Evolutionary conservation across 2,113 vertebrate species (phyloP).

Genomic region (Caranx melampygus): DNA sequence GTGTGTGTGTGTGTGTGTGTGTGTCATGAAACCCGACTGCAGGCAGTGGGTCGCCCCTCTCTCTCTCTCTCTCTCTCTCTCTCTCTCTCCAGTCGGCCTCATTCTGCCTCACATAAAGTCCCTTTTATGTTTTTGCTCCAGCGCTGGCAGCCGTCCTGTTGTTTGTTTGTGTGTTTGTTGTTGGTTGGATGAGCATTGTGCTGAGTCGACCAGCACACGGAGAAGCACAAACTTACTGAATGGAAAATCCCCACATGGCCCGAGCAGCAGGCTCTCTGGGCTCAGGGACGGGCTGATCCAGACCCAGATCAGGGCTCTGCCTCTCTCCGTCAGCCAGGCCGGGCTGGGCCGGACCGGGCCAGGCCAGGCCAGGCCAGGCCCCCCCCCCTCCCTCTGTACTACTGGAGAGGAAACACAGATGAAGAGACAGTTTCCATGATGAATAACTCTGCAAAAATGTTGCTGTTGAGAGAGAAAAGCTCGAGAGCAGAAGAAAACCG

Average conservation of each 20-base stretch:
- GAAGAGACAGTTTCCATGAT: slow-evolving; percentile 38
- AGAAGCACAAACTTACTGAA: slow-evolving; percentile 41
- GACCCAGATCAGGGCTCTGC: slow-evolving; percentile 44
- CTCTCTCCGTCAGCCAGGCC: slow-evolving; percentile 44
- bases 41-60: background rate
- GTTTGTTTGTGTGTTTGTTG: slow-evolving; percentile 62
- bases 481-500: background rate
- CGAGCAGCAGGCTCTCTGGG: slow-evolving; percentile 42
- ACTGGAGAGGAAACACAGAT: slow-evolving; percentile 21
- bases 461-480: slow-evolving; percentile 10
- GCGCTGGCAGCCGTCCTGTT: slow-evolving; percentile 36
- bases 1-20: no score
- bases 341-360: no score
- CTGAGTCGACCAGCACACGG: slow-evolving; percentile 29
- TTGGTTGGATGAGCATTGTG: slow-evolving; percentile 50
- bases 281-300: slow-evolving; percentile 45
- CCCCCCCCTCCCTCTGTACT: background rate
- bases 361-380: no score
- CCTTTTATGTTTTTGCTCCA: slow-evolving; percentile 51
- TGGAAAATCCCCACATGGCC: slow-evolving; percentile 64
- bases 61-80: background rate
- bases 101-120: slow-evolving; percentile 41
- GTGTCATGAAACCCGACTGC: background rate
- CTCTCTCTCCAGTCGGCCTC: slow-evolving; percentile 34
- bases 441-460: slow-evolving; percentile 27